A percentile compares a stretch with the other conserved stretches of the same genome.
These are phyloP conservation scores for Abrostola tripartita DNA, from an alignment of 2,888 invertebrate genomes.

Conservation along the genomic window DNA sequence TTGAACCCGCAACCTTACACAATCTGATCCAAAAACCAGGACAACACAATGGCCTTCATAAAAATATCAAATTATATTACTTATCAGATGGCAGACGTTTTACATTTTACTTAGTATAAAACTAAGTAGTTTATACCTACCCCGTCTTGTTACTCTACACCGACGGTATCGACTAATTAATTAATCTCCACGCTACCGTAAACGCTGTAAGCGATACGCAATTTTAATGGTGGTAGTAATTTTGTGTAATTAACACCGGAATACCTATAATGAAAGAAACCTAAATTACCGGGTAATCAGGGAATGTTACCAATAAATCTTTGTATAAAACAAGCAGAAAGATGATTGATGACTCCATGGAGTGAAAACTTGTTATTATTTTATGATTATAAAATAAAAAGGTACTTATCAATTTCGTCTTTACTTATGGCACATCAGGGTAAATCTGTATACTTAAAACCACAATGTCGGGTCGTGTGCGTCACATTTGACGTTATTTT, in stretches of 20 bases:
- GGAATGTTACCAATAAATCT: background rate
- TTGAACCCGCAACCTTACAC: too few species aligned
- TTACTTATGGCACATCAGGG: too few species aligned
- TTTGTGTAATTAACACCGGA: slow-evolving; percentile 20
- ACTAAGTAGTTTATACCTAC: slow-evolving; percentile 6
- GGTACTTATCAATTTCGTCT: too few species aligned
- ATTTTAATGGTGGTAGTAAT: slow-evolving; percentile 35
- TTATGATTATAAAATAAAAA: background rate
- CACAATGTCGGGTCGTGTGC: too few species aligned
- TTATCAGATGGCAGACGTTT: too few species aligned
- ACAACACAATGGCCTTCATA: too few species aligned
- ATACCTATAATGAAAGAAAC: slow-evolving; percentile 15
- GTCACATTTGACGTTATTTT: too few species aligned
- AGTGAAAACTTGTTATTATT: background rate
- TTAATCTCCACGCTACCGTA: slow-evolving; percentile 38
- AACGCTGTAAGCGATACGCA: slow-evolving; percentile 36
- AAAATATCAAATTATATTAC: too few species aligned
- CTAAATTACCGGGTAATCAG: slow-evolving; percentile 4
- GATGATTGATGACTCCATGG: background rate
- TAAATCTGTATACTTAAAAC: too few species aligned
- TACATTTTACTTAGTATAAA: too few species aligned
- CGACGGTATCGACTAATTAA: slow-evolving; percentile 41
- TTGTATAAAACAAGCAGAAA: background rate
- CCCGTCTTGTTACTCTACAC: slow-evolving; percentile 32
- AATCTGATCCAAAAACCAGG: too few species aligned